Percentiles rank a stretch among this genome's conserved stretches.
Evolutionary conservation across 2,113 vertebrate species (phyloP).

Genomic region (Micronisus gabar): DNA sequence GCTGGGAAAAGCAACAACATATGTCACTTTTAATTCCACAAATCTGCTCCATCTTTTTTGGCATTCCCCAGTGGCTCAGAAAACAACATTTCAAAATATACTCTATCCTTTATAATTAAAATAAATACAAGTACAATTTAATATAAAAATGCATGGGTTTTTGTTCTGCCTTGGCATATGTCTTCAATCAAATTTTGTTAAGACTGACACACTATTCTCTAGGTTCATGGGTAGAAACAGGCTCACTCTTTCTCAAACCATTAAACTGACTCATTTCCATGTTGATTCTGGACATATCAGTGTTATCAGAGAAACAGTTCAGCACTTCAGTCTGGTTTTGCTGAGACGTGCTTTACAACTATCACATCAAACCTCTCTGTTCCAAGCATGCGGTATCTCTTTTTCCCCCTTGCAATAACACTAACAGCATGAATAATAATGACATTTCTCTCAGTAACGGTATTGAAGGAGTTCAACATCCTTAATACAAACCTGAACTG

Average conservation of each 20-base stretch:
- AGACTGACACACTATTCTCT: not conserved
- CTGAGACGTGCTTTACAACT: not conserved
- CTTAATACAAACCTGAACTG: not conserved
- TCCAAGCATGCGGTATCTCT: not conserved
- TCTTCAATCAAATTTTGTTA: not conserved
- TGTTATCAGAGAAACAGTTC: slow-evolving; percentile 16
- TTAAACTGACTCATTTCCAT: not conserved
- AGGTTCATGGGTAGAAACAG: not conserved
- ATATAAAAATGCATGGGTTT: not conserved
- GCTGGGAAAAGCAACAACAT: not conserved
- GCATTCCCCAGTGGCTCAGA: not conserved
- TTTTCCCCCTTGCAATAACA: not conserved
- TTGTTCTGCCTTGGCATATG: not conserved
- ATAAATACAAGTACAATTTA: not conserved
- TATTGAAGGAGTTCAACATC: not conserved
- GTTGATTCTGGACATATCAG: slow-evolving; percentile 9
- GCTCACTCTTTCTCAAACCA: slow-evolving; percentile 24
- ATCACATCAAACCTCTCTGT: not conserved
- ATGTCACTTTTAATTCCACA: not conserved
- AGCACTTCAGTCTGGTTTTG: slow-evolving; percentile 2
- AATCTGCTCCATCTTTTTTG: not conserved
- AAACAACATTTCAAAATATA: not conserved
- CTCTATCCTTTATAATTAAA: not conserved
- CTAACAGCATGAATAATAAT: not conserved
- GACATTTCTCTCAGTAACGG: not conserved